Evolutionary conservation across 2,888 invertebrate species (phyloP).

Genomic region (Acronicta leporina): DNA sequence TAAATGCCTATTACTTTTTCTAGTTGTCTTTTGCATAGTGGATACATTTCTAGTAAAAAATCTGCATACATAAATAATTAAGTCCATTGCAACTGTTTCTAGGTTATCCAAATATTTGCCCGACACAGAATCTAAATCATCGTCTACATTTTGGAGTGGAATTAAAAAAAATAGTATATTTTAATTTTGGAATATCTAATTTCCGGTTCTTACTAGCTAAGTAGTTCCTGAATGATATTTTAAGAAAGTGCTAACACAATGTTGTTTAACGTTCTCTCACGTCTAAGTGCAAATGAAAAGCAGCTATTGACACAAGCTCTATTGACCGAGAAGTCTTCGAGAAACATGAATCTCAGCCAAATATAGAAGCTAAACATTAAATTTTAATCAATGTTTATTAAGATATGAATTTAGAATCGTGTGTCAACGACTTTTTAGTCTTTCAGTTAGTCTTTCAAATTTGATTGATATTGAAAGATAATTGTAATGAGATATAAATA

Average conservation of each 20-base stretch:
- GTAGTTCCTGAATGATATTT: slow-evolving; percentile 11
- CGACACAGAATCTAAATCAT: neutral
- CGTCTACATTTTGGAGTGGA: too few species aligned
- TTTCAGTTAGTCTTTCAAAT: neutral
- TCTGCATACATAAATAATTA: too few species aligned
- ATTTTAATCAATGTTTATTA: slow-evolving; percentile 10
- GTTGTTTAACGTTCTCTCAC: slow-evolving; percentile 23
- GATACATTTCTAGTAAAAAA: too few species aligned
- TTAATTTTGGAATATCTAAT: neutral
- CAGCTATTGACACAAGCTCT: slow-evolving; percentile 32
- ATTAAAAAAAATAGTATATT: neutral
- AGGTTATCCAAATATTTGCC: neutral
- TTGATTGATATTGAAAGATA: neutral
- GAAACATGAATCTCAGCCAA: slow-evolving; percentile 22
- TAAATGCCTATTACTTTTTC: too few species aligned
- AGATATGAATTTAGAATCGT: neutral
- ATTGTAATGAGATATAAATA: too few species aligned
- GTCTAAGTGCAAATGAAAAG: slow-evolving; percentile 28
- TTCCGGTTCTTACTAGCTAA: slow-evolving; percentile 1
- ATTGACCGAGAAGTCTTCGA: slow-evolving; percentile 14
- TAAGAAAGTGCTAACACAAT: slow-evolving; percentile 39
- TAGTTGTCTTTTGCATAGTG: too few species aligned
- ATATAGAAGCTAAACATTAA: slow-evolving; percentile 15
- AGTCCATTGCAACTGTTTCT: too few species aligned
- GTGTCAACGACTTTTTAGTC: slow-evolving; percentile 1